phyloP scores from a whole-genome alignment of 2,888 invertebrate genomes.

The Cacoxenus indagator region DNA sequence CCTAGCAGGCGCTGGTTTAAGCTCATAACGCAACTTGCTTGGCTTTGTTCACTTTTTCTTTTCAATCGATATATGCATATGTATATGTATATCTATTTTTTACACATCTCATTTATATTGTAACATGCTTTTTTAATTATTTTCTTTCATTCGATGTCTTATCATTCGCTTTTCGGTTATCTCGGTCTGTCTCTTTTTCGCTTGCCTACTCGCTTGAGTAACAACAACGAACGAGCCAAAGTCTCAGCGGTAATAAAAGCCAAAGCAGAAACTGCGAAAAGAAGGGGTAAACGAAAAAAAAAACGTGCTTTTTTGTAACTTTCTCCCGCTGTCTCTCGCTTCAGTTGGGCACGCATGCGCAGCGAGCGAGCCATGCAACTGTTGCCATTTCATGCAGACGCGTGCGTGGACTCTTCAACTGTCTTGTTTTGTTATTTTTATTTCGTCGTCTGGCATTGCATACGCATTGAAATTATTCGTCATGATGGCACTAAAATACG shows the following conservation, averaged over 20 bases:
- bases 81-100: no score
- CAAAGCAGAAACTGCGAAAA: no score
- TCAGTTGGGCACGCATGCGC: neutral
- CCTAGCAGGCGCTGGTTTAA: neutral
- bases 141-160: no score
- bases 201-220: neutral
- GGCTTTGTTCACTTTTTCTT: neutral
- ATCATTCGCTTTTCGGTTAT: no score
- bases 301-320: slow-evolving; percentile 48
- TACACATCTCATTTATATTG: no score
- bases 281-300: no score
- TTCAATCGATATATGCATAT: slow-evolving; percentile 20
- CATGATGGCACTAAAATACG: slow-evolving; percentile 7
- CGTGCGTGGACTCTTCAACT: neutral
- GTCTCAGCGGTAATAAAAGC: neutral
- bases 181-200: no score
- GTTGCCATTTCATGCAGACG: neutral
- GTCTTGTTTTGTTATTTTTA: neutral
- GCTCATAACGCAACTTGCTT: slow-evolving; percentile 14
- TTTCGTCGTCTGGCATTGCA: neutral
- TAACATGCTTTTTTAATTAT: no score
- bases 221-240: neutral
- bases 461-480: slow-evolving; percentile 1
- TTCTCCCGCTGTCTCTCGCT: slow-evolving; percentile 52
- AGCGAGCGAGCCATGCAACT: neutral